Base-by-base conservation (phyloP, 2,888 invertebrate species). In the Cerastoderma edule region DNA sequence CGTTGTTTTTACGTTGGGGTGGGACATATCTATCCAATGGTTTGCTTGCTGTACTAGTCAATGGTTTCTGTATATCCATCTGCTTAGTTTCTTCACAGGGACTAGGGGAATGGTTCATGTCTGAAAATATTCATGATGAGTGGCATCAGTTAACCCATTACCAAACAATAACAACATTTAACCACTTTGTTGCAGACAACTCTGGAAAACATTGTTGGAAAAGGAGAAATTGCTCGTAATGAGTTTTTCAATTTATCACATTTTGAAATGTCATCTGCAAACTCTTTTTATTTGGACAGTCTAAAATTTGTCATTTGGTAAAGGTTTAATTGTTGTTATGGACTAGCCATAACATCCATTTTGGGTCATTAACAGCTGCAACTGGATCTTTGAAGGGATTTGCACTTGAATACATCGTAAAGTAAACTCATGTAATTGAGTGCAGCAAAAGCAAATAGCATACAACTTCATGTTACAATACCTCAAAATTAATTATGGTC, bases 1-100 rank as follows among this genome's bases (percentile, higher is more conserved):
- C 74, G n/a, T 50, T 46, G 39, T 73, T 70, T 57, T 80, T 80
- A 33, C 72, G 65, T 33, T 67, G 73, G 3, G 78, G 78, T 24
- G 78, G 78, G 53, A 78, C 69, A 66, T 78, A 78, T 54, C 75
- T 75, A 19, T 78, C 78, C n/a, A 65, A 35, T 0, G 66, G 50
- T 32, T 66, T 66, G 28, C 50, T 32, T 16, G 66, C 33, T 24
- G 44, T 19, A 22, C 2, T 6, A 2, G 48, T 6, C 32, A 5
- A 13, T 30, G n/a, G 66, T 33, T 22, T 2, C 19, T 33, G 53
- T 35, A 27, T 22, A 19, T 67, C 60, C 24, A 1, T 35, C 16
- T 35, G 39, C 33, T 33, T 60, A 2, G 27, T 22, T 22, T 39
- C 60, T 24, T 57, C 57, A 4, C 24, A n/a, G n/a, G 6, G 27